These are phyloP conservation scores for Mythimna ferrago DNA, from an alignment of 2,888 invertebrate species.

Conservation along the genomic window DNA sequence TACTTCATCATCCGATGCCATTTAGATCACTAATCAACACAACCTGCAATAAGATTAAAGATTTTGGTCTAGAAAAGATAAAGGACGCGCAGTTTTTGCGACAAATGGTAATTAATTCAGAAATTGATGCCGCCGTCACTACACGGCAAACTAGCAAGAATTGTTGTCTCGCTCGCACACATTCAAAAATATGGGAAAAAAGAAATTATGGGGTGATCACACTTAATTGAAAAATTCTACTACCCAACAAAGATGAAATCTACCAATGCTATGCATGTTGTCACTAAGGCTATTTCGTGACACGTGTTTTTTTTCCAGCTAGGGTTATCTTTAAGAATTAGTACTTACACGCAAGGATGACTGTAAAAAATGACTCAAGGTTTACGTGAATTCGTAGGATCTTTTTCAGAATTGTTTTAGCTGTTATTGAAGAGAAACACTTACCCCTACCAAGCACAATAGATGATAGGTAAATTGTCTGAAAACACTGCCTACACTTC, in stretches of 20 bases:
- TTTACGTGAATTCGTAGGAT: too few relatives aligned
- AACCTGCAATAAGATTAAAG: constrained; percentile 79
- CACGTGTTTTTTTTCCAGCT: constrained; percentile 38
- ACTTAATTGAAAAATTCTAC: constrained; percentile 43
- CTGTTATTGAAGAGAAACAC: too few relatives aligned
- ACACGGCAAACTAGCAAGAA: constrained; percentile 82
- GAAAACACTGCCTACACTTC: too few relatives aligned
- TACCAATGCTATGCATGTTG: constrained; percentile 29
- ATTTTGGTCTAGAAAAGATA: constrained; percentile 87
- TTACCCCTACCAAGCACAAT: too few relatives aligned
- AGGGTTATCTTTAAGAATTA: not conserved
- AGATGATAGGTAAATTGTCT: too few relatives aligned
- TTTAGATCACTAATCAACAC: constrained; percentile 88
- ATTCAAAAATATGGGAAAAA: constrained; percentile 71
- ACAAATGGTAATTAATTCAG: constrained; percentile 91
- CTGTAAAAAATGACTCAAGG: not conserved
- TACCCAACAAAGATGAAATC: constrained; percentile 26
- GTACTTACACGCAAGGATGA: too few relatives aligned
- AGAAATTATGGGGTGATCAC: constrained; percentile 70
- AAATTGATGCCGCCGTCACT: constrained; percentile 91
- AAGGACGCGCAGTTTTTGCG: constrained; percentile 91
- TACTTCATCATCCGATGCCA: constrained; percentile 97
- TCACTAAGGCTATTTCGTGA: constrained; percentile 15
- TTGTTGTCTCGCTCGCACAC: constrained; percentile 79
- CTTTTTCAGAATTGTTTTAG: too few relatives aligned